Evolutionary conservation across 2,888 invertebrate species (phyloP).

Genomic region (Sinhomidia bicolor): DNA sequence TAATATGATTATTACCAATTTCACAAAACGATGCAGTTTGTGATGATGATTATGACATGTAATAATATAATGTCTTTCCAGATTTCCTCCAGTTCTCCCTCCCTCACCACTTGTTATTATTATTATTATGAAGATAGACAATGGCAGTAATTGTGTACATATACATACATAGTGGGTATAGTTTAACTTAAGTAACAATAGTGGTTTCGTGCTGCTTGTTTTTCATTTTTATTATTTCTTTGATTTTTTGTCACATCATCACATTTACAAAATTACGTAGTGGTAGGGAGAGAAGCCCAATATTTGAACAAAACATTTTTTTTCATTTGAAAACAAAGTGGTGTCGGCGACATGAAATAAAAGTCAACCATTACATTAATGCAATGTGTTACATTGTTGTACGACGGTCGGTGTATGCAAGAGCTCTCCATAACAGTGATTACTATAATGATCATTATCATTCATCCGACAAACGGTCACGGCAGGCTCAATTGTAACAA

Average conservation of each 20-base stretch:
- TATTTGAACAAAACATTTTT: conserved; percentile 13
- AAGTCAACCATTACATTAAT: background rate
- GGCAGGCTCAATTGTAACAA: background rate
- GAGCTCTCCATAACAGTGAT: background rate
- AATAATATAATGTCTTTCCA: background rate
- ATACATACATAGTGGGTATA: no score
- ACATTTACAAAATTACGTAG: background rate
- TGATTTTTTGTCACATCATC: conserved; percentile 19
- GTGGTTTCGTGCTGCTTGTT: conserved; percentile 6
- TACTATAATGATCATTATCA: conserved; percentile 4
- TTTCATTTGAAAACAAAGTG: background rate
- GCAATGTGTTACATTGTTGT: no score
- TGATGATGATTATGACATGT: background rate
- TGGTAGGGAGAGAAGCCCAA: background rate
- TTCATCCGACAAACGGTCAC: conserved; percentile 27
- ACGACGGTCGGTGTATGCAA: no score
- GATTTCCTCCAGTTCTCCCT: no score
- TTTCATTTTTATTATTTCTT: conserved; percentile 5
- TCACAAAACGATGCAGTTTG: background rate
- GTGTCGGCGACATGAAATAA: background rate
- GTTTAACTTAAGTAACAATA: no score
- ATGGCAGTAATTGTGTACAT: background rate
- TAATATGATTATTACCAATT: conserved; percentile 36
- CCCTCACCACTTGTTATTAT: no score
- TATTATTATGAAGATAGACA: background rate